A percentile compares a stretch with the other conserved stretches of the same genome.
Evolutionary conservation across 2,888 invertebrate species (phyloP).

Genomic region (Lochmaea capreae): DNA sequence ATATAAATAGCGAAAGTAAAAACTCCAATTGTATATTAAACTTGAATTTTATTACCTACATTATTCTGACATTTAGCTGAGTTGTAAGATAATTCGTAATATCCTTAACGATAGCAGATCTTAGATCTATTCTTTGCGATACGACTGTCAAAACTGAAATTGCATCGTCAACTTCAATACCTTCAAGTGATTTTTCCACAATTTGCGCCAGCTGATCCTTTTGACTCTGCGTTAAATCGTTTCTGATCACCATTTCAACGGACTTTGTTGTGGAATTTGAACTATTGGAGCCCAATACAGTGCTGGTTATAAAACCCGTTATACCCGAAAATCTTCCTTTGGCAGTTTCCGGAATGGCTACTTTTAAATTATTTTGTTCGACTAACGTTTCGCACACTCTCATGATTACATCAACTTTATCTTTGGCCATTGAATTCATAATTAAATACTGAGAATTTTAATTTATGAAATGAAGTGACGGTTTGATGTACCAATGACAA

Average conservation of each 20-base stretch:
- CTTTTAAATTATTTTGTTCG: slow-evolving; percentile 32
- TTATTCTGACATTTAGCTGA: slow-evolving; percentile 1
- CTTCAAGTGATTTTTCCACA: slow-evolving; percentile 12
- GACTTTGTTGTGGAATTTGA: slow-evolving; percentile 14
- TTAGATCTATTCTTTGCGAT: slow-evolving; percentile 1
- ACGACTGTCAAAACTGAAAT: not conserved
- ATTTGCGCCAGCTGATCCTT: slow-evolving; percentile 16
- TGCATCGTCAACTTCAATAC: slow-evolving; percentile 15
- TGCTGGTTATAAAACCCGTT: slow-evolving; percentile 19
- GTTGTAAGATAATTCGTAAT: slow-evolving; percentile 8
- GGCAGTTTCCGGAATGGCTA: slow-evolving; percentile 16
- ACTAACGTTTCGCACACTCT: slow-evolving; percentile 25
- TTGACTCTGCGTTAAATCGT: slow-evolving; percentile 24
- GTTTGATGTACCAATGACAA: not conserved
- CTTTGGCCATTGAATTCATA: not conserved
- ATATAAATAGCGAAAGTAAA: too few relatives aligned
- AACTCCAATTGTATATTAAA: too few relatives aligned
- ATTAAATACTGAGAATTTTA: slow-evolving; percentile 8
- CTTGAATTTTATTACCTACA: not conserved
- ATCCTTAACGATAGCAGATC: slow-evolving; percentile 5
- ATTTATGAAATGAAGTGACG: not conserved
- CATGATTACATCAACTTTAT: slow-evolving; percentile 18
- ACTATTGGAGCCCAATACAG: slow-evolving; percentile 20
- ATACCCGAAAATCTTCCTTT: slow-evolving; percentile 23
- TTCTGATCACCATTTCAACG: slow-evolving; percentile 23